Evolutionary conservation across 1,140 invertebrate species (phyloP).

Genomic region (Dufourea novaeangliae): DNA sequence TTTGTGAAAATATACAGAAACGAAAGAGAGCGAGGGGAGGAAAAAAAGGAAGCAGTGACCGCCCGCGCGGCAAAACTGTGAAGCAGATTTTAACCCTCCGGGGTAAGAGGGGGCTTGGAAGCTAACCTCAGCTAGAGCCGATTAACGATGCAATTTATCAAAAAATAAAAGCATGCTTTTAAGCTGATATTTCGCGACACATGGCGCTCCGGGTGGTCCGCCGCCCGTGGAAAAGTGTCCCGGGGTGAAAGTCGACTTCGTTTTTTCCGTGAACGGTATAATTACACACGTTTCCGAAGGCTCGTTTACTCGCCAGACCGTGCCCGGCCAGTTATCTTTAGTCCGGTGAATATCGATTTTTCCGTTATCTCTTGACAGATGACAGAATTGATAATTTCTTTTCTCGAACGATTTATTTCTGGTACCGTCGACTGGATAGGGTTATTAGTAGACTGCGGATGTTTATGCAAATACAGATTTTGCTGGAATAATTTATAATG

Average conservation of each 20-base stretch:
- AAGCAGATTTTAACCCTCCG: constrained; percentile 64
- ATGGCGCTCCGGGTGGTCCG: constrained; percentile 48
- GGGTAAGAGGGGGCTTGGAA: constrained; percentile 22
- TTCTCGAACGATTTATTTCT: not conserved
- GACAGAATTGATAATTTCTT: not conserved
- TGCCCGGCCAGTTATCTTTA: not conserved
- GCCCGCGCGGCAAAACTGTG: constrained; percentile 3
- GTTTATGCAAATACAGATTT: too few relatives aligned
- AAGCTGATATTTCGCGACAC: constrained; percentile 74
- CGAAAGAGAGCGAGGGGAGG: constrained; percentile 7
- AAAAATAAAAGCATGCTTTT: constrained; percentile 75
- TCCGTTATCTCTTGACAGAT: too few relatives aligned
- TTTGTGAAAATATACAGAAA: constrained; percentile 54
- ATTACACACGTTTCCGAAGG: constrained; percentile 46
- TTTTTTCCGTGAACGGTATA: constrained; percentile 44
- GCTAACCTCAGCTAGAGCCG: constrained; percentile 66
- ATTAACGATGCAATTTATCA: constrained; percentile 74
- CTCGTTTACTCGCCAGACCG: not conserved
- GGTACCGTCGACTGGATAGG: not conserved
- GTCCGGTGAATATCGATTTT: too few relatives aligned
- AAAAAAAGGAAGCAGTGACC: constrained; percentile 20
- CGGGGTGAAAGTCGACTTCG: constrained; percentile 54
- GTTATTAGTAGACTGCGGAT: too few relatives aligned
- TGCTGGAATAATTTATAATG: too few relatives aligned
- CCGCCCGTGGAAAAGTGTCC: constrained; percentile 56